A percentile compares a stretch with the other conserved stretches of the same genome.
Conservation (phyloP, 1,140 invertebrate species). For the Octopus sinensis region DNA sequence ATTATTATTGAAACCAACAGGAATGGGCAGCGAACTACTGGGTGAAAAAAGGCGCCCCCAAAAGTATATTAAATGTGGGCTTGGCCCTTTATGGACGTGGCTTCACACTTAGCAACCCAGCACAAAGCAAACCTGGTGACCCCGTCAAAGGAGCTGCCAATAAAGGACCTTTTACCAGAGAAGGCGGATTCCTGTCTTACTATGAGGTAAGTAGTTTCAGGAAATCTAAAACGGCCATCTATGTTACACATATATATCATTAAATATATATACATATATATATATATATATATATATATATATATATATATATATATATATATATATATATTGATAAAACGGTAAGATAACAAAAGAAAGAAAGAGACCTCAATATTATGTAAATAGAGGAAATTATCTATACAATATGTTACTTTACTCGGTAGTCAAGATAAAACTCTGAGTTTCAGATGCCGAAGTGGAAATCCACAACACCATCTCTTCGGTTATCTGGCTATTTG, state of each 20-base stretch:
- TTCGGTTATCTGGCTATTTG: too few species aligned
- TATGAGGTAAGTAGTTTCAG: slow-evolving; percentile 68
- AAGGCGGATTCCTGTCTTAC: slow-evolving; percentile 87
- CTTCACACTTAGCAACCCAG: slow-evolving; percentile 24
- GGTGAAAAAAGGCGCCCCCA: slow-evolving; percentile 73
- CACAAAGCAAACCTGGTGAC: slow-evolving; percentile 17
- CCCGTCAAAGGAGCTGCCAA: slow-evolving; percentile 22
- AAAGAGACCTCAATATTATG: too few species aligned
- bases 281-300: not conserved
- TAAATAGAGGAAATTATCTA: too few species aligned
- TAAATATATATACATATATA: not conserved
- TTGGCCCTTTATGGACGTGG: slow-evolving; percentile 66
- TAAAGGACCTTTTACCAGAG: slow-evolving; percentile 78
- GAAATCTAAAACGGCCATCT: not conserved
- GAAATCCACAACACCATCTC: too few species aligned
- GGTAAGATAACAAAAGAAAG: too few species aligned
- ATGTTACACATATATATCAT: not conserved
- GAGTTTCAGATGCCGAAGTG: too few species aligned
- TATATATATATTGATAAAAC: too few species aligned
- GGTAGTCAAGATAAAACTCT: too few species aligned
- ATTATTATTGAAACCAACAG: slow-evolving; percentile 9
- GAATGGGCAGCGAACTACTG: slow-evolving; percentile 30
- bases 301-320: not conserved
- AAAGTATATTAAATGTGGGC: slow-evolving; percentile 91
- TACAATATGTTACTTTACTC: too few species aligned